These are phyloP conservation scores for Rutilus rutilus DNA, from an alignment of 2,113 vertebrate species.

Conservation along the genomic window DNA sequence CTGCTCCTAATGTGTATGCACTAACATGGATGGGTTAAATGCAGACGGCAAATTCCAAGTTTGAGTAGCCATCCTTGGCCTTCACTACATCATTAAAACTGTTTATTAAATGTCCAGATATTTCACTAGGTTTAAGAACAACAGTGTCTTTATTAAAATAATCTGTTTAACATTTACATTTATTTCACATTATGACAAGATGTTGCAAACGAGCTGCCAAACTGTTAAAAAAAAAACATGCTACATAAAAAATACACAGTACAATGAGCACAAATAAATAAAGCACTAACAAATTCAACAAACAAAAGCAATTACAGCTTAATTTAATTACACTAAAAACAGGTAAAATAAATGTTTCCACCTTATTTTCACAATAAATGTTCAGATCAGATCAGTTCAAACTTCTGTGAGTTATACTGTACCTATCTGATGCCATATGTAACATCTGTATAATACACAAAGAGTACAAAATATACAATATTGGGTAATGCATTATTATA, in stretches of 20 bases:
- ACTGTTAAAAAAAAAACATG: background rate
- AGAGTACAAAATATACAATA: conserved; percentile 37
- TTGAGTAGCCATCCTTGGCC: too few relatives aligned
- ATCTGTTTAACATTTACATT: conserved; percentile 55
- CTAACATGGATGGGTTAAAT: too few relatives aligned
- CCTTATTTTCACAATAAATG: conserved; percentile 2
- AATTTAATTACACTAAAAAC: background rate
- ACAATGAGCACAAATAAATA: conserved; percentile 2
- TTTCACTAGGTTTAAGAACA: conserved; percentile 5
- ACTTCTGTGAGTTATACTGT: background rate
- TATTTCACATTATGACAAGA: conserved; percentile 47
- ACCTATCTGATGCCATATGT: background rate
- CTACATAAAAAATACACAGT: background rate
- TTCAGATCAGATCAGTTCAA: conserved; percentile 3
- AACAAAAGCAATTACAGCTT: background rate
- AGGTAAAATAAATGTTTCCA: background rate
- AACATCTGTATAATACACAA: conserved; percentile 9
- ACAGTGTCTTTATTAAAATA: conserved; percentile 58
- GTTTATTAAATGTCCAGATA: background rate
- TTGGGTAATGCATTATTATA: conserved; percentile 39
- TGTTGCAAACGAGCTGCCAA: background rate
- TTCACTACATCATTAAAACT: too few relatives aligned
- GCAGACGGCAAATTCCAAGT: too few relatives aligned
- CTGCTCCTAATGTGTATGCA: too few relatives aligned
- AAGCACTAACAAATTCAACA: background rate